Conservation (phyloP, 2,113 vertebrate genomes). For the Podiceps cristatus region DNA sequence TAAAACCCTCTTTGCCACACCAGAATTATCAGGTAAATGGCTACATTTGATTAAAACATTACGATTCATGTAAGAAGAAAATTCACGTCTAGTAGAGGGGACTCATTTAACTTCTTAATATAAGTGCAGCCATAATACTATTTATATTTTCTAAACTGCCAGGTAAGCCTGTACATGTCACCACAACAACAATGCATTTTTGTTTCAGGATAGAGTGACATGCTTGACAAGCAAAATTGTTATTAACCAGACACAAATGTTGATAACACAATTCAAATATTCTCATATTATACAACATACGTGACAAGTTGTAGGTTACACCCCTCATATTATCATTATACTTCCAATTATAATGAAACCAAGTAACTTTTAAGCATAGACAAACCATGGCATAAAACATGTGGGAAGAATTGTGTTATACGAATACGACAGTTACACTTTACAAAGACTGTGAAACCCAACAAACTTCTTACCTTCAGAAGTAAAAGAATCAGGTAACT, state of each 20-base stretch:
- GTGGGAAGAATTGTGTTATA: not conserved
- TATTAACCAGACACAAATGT: not conserved
- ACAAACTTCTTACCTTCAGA: not conserved
- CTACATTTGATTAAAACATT: not conserved
- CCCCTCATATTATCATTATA: not conserved
- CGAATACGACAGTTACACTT: not conserved
- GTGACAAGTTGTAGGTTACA: not conserved
- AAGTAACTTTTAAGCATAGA: not conserved
- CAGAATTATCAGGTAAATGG: not conserved
- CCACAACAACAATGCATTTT: not conserved
- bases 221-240: not conserved
- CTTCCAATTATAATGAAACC: not conserved
- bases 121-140: not conserved
- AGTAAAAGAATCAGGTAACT: not conserved
- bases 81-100: fast-evolving
- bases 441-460: not conserved
- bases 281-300: not conserved
- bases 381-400: not conserved
- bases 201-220: not conserved
- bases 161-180: not conserved
- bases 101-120: not conserved
- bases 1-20: not conserved
- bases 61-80: not conserved
- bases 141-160: not conserved
- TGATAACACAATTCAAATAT: not conserved